Evolutionary conservation across 2,888 invertebrate species (phyloP).

Genomic region (Microchrysa polita): DNA sequence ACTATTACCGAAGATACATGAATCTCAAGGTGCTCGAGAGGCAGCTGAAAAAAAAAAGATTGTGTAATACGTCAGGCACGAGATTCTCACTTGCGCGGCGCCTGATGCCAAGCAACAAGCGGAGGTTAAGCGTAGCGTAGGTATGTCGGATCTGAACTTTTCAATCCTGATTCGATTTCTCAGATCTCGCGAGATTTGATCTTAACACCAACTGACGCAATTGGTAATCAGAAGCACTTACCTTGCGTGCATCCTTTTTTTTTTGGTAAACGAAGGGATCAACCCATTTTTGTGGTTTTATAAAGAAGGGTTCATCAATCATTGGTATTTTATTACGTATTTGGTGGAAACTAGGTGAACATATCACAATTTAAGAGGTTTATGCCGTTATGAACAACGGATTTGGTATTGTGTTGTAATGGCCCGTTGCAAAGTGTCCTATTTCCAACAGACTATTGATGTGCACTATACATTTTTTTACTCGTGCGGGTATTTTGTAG

Average conservation of each 20-base stretch:
- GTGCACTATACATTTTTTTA: too few species aligned
- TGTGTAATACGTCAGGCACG: slow-evolving; percentile 33
- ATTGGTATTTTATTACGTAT: slow-evolving; percentile 3
- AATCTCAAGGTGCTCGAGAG: slow-evolving; percentile 18
- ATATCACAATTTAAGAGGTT: too few species aligned
- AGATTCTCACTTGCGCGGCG: slow-evolving; percentile 24
- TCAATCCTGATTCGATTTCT: neutral
- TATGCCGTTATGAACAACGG: too few species aligned
- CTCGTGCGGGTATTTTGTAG: too few species aligned
- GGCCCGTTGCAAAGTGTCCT: too few species aligned
- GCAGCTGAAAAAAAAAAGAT: slow-evolving; percentile 36
- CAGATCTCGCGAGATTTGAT: slow-evolving; percentile 36
- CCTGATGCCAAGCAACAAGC: slow-evolving; percentile 23
- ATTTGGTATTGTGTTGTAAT: too few species aligned
- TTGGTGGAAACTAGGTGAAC: neutral
- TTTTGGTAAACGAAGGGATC: slow-evolving; percentile 33
- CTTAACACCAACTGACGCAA: slow-evolving; percentile 35
- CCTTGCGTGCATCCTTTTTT: neutral
- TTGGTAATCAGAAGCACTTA: slow-evolving; percentile 7
- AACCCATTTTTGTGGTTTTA: neutral
- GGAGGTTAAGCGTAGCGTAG: slow-evolving; percentile 37
- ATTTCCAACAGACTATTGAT: too few species aligned
- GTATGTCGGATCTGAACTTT: neutral
- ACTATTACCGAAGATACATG: neutral
- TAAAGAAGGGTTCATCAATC: slow-evolving; percentile 37